Percentiles rank a stretch among this genome's conserved stretches.
phyloP scores from a whole-genome alignment of 2,113 vertebrate genomes.

The Anhinga rufa region DNA sequence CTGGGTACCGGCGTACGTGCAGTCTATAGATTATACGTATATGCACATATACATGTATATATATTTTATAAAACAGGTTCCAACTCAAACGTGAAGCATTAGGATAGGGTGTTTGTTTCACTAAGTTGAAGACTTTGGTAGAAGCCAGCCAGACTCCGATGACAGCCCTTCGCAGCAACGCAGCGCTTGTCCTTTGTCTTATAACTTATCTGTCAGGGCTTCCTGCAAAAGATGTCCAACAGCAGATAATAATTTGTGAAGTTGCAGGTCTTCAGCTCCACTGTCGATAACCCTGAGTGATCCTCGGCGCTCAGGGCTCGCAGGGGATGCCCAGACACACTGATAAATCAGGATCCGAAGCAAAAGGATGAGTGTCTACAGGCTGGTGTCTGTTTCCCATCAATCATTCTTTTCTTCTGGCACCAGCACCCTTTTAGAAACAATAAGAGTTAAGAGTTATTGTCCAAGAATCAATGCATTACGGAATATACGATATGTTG shows the following conservation, averaged over 20 bases:
- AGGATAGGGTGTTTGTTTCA: slow-evolving; percentile 44
- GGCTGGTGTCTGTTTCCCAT: slow-evolving; percentile 76
- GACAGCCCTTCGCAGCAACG: slow-evolving; percentile 43
- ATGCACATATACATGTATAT: background rate
- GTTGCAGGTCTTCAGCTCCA: slow-evolving; percentile 37
- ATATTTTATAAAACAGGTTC: slow-evolving; percentile 44
- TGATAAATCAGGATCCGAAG: slow-evolving; percentile 69
- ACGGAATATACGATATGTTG: slow-evolving; percentile 63
- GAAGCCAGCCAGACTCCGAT: slow-evolving; percentile 70
- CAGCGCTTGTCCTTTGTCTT: slow-evolving; percentile 6
- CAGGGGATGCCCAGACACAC: slow-evolving; percentile 30
- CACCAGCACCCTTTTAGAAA: slow-evolving; percentile 78
- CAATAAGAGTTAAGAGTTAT: slow-evolving; percentile 79
- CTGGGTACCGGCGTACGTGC: background rate
- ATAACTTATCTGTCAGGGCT: slow-evolving; percentile 27
- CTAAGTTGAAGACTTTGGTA: slow-evolving; percentile 63
- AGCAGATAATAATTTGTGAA: slow-evolving; percentile 42
- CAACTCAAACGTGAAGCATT: slow-evolving; percentile 17
- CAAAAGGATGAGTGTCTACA: slow-evolving; percentile 72
- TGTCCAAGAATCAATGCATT: slow-evolving; percentile 64
- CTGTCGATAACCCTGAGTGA: slow-evolving; percentile 63
- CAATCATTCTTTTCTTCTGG: slow-evolving; percentile 82
- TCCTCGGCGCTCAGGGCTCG: slow-evolving; percentile 36
- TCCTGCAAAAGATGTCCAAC: slow-evolving; percentile 55
- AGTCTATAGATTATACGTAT: slow-evolving; percentile 23